Base-by-base conservation (phyloP, 2,888 invertebrate genomes). In the Pecten maximus region DNA sequence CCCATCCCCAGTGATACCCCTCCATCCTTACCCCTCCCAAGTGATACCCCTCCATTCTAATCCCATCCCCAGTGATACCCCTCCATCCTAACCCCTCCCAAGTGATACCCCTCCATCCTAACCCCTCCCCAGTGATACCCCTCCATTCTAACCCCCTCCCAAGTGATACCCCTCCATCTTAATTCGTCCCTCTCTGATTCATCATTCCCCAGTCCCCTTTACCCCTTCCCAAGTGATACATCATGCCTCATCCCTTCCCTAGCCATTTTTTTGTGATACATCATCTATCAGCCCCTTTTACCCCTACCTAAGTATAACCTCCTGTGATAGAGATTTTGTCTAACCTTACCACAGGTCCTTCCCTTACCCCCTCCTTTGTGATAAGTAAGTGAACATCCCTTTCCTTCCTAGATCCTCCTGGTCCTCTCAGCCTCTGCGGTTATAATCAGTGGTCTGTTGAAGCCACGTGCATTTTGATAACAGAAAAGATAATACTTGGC, bases 401-500 rank as follows among this genome's bases (percentile, higher is more conserved):
- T 15, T 2, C 35, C 28, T 74, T 10, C 15, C 35, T 74, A 10
- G 23, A 19, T 23, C n/a, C 3, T 54, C 23, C n/a, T 54, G 35
- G 15, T 74, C 8, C 74, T 28, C 74, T 15, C 19, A 8, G 74
- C 35, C 16, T 28, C 35, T 74, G 35, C 35, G 74, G 28, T 35
- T 74, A 74, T 74, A 74, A 74, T 74, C 4, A 35, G 35, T 0
- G 35, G 35, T 8, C 74, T 74, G 74, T 35, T 74, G 74, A 35
- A 74, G 74, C 74, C 74, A 74, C 23, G 74, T 74, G 74, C 35
- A 74, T 28, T 74, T 28, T 74, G 74, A 74, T 74, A 74, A 74
- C 28, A 74, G 74, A 74, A 74, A 74, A 74, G 74, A 74, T 74
- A 74, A 74, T 10, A 35, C 23, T 35, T 15, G 28, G 74, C 74